These are phyloP conservation scores for Mungos mungo DNA, from an alignment of 2,113 vertebrate genomes.

Conservation along the genomic window DNA sequence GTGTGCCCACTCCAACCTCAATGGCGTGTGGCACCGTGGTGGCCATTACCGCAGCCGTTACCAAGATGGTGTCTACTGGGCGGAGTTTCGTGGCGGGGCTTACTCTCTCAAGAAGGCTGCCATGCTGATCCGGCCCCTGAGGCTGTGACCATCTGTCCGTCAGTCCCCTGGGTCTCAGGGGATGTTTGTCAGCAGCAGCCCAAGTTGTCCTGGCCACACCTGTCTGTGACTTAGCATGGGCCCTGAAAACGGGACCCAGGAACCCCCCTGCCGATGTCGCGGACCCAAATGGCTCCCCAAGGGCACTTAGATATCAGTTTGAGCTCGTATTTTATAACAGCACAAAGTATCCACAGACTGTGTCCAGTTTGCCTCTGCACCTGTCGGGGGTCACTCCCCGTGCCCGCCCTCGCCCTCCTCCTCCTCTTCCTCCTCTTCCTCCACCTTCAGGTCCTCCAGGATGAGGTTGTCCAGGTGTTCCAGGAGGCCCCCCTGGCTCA, in stretches of 20 bases:
- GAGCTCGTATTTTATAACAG: conserved; percentile 55
- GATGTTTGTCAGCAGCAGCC: background rate
- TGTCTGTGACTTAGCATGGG: background rate
- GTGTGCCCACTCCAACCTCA: conserved; percentile 95
- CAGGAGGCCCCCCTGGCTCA: conserved; percentile 85
- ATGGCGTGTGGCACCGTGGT: conserved; percentile 93
- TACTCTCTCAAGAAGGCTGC: conserved; percentile 91
- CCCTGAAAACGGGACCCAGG: background rate
- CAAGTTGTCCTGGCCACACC: background rate
- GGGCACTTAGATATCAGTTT: background rate
- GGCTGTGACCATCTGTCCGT: conserved; percentile 34
- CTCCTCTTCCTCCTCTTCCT: conserved; percentile 61
- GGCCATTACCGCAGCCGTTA: conserved; percentile 94
- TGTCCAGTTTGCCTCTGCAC: conserved; percentile 18
- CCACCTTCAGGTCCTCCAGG: conserved; percentile 83
- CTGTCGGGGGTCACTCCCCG: conserved; percentile 42
- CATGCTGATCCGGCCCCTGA: conserved; percentile 90
- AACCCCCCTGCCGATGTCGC: background rate
- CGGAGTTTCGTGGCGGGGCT: conserved; percentile 92
- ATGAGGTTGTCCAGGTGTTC: conserved; percentile 82
- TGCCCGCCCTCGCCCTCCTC: background rate
- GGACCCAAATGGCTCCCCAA: background rate
- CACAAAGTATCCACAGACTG: conserved; percentile 50
- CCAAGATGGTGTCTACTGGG: conserved; percentile 95
- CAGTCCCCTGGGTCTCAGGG: background rate